phyloP scores from a whole-genome alignment of 2,888 invertebrate species.

The Beris chalybata region DNA sequence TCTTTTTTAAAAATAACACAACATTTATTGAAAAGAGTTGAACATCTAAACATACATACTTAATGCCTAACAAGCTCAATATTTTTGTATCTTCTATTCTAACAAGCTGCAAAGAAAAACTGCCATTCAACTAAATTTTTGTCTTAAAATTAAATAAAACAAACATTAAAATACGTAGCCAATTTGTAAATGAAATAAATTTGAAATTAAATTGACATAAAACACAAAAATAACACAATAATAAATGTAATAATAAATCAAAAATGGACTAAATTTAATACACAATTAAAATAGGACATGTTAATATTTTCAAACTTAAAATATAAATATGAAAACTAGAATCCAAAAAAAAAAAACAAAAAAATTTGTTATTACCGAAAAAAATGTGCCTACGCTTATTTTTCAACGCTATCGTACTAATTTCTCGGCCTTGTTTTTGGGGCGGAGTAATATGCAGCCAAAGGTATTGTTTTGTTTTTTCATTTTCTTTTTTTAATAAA shows the following conservation, averaged over 20 bases:
- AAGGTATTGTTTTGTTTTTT: constrained; percentile 44
- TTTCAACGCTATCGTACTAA: constrained; percentile 38
- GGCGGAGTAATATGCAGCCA: constrained; percentile 45
- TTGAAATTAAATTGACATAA: constrained; percentile 2
- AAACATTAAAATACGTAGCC: neutral
- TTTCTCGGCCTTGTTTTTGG: constrained; percentile 32
- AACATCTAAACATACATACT: neutral
- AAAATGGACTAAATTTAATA: neutral
- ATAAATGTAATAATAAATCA: neutral
- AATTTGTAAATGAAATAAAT: neutral
- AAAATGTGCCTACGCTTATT: constrained; percentile 38
- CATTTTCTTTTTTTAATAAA: constrained; percentile 5
- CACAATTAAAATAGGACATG: neutral
- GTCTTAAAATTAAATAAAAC: neutral
- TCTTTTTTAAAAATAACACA: too few relatives aligned
- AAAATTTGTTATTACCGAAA: constrained; percentile 25
- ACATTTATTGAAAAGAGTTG: neutral
- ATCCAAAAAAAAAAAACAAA: constrained; percentile 7
- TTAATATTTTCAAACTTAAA: constrained; percentile 1
- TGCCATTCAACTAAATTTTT: constrained; percentile 25
- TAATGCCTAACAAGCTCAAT: constrained; percentile 7
- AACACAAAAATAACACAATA: constrained; percentile 2
- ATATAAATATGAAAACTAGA: neutral
- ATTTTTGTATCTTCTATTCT: constrained; percentile 14
- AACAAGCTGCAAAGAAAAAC: constrained; percentile 24